A percentile compares a stretch with the other conserved stretches of the same genome.
These are phyloP conservation scores for Chloropsis hardwickii DNA, from an alignment of 2,113 vertebrate genomes.

Conservation along the genomic window DNA sequence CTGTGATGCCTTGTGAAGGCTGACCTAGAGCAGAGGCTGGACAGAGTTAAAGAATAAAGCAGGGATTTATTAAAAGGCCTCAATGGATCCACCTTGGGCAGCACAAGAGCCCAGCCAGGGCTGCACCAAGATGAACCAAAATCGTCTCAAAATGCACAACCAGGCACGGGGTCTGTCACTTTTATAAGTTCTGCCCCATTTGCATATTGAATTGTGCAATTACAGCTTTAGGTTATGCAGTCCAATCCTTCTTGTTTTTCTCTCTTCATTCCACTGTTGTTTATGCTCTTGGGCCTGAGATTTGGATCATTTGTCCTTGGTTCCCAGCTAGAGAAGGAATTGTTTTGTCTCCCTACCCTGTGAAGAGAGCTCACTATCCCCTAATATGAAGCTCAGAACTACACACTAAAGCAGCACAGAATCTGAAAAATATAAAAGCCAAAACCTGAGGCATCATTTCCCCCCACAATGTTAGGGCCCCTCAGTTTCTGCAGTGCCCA, in stretches of 20 bases:
- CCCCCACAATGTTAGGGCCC: background rate
- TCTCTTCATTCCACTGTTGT: background rate
- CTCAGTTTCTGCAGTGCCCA: background rate
- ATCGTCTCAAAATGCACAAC: background rate
- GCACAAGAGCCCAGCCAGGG: background rate
- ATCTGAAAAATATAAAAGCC: background rate
- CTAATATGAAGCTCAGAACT: background rate
- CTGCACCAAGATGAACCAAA: background rate
- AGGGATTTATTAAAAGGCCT: background rate
- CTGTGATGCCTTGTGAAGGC: background rate
- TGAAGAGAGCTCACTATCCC: background rate
- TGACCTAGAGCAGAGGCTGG: background rate
- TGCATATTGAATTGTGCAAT: background rate
- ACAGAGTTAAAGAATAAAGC: fast-evolving
- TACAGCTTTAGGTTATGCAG: fast-evolving
- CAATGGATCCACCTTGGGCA: background rate
- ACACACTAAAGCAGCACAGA: background rate
- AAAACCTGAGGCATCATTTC: background rate
- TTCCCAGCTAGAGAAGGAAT: background rate
- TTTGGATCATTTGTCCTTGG: background rate
- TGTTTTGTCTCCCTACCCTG: background rate
- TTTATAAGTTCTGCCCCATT: background rate
- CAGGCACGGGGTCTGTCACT: fast-evolving
- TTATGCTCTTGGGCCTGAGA: background rate
- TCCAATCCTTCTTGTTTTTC: background rate